Evolutionary conservation across 2,888 invertebrate genomes (phyloP).

Genomic region (Clivina fossor): DNA sequence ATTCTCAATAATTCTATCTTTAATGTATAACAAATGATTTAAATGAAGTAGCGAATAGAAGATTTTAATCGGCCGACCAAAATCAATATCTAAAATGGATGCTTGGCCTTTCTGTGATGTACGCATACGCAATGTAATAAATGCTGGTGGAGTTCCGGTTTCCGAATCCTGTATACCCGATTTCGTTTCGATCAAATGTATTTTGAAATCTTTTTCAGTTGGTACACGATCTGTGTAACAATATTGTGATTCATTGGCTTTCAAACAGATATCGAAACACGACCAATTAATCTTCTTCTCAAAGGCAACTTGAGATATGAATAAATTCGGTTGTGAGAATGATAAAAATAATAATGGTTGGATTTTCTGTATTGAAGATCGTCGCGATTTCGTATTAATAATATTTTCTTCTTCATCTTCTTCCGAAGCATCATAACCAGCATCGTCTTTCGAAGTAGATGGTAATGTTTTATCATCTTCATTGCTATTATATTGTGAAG

Average conservation of each 20-base stretch:
- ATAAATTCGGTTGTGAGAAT: conserved; percentile 60
- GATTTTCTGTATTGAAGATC: conserved; percentile 44
- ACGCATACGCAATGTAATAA: conserved; percentile 64
- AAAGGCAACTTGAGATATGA: conserved; percentile 50
- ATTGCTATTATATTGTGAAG: conserved; percentile 3
- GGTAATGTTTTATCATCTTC: not conserved
- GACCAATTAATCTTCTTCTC: conserved; percentile 56
- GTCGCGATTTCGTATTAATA: conserved; percentile 46
- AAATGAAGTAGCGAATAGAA: conserved; percentile 54
- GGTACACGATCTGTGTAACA: conserved; percentile 48
- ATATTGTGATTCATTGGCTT: conserved; percentile 50
- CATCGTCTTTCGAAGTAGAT: conserved; percentile 45
- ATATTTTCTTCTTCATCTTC: conserved; percentile 52
- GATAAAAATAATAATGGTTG: conserved; percentile 55
- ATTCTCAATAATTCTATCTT: conserved; percentile 48
- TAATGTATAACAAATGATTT: conserved; percentile 50
- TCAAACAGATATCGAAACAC: conserved; percentile 61
- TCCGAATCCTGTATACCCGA: conserved; percentile 66
- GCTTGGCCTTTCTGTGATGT: conserved; percentile 54
- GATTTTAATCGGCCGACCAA: conserved; percentile 58
- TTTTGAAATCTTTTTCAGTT: conserved; percentile 53
- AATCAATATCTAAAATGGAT: conserved; percentile 51
- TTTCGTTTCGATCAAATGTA: conserved; percentile 62
- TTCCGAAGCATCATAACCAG: conserved; percentile 53
- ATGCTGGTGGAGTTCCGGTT: conserved; percentile 75